A percentile compares a stretch with the other conserved stretches of the same genome.
Conservation (phyloP, 2,888 invertebrate genomes). For the Aquatica leii region DNA sequence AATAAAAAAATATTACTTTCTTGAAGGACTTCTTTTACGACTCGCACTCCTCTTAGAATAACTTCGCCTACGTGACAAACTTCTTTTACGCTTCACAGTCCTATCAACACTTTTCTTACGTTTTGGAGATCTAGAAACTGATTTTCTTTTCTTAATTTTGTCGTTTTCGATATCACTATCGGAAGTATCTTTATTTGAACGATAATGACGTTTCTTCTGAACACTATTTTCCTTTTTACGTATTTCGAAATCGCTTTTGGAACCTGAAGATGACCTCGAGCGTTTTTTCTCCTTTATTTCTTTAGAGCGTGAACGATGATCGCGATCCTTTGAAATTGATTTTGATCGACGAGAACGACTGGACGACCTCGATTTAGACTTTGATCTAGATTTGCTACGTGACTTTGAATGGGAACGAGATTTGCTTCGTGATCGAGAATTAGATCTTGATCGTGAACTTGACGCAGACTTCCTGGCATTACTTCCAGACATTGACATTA, state of each 20-base stretch:
- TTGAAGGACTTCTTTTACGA: conserved; percentile 57
- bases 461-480: conserved; percentile 52
- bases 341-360: conserved; percentile 46
- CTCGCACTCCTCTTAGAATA: conserved; percentile 50
- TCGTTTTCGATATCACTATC: conserved; percentile 66
- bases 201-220: conserved; percentile 88
- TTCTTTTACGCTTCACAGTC: conserved; percentile 62
- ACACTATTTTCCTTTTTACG: conserved; percentile 81
- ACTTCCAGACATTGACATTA: conserved; percentile 69
- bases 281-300: conserved; percentile 40
- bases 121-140: conserved; percentile 51
- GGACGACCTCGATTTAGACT: conserved; percentile 47
- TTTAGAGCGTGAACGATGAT: conserved; percentile 43
- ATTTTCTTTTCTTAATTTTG: conserved; percentile 51
- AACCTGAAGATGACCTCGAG: conserved; percentile 46
- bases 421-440: conserved; percentile 53
- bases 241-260: conserved; percentile 70
- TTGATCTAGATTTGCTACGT: conserved; percentile 45
- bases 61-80: conserved; percentile 50
- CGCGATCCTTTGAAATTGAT: conserved; percentile 41
- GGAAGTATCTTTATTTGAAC: conserved; percentile 84
- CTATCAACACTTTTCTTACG: conserved; percentile 59
- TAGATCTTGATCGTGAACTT: conserved; percentile 53
- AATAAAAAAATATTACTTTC: conserved; percentile 49
- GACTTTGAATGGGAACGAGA: conserved; percentile 50